Evolutionary conservation across 2,797 vertebrate species (phyloP), one percentile per base, ranked within the genome.

Genomic region (Anniella stebbinsi): DNA sequence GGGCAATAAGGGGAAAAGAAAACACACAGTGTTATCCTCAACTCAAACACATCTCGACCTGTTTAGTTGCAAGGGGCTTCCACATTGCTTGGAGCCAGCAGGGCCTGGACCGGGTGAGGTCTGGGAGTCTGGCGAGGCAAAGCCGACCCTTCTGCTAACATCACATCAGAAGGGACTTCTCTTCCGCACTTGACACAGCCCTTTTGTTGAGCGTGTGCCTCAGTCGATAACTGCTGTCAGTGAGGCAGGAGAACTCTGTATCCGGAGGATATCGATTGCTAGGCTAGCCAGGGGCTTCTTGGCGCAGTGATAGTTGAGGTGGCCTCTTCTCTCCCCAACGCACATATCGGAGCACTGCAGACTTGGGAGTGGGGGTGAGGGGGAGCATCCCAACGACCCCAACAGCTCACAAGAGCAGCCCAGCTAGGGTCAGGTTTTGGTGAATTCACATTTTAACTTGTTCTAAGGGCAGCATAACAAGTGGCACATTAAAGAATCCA

Each of bases 1-100:
- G 85, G 81, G 45, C n/a, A 0, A 63, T 0, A 12, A 10, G 4
- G 23, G 15, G 2, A 33, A 17, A 45, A 23, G 38, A 21, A 54
- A 54, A 0, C 0, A 0, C 2, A 67, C 30, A 51, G 2, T 8
- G 30, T 36, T 63, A 33, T 60, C 36, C 8, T 36, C 48, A 23
- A 10, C n/a, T 76, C 3, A 66, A 11, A 48, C 6, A 21, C 13
- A 15, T 57, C 51, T 4, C 30, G 25, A 13, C 12, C 57, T 3
- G 51, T 69, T 21, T 12, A 25, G 48, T 67, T 70, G 77, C 48
- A 33, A 45, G 75, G 60, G 18, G 9, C 33, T 21, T 33, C 73
- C 8, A 33, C 30, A n/a, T 48, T 11, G 7, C n/a, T 48, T 0
- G 5, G 45, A 13, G 73, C 81, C n/a, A 13, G 72, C 13, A 6